Evolutionary conservation across 1,140 invertebrate genomes (phyloP), one percentile per base, ranked within the genome.

Genomic region (Drosophila punjabiensis): DNA sequence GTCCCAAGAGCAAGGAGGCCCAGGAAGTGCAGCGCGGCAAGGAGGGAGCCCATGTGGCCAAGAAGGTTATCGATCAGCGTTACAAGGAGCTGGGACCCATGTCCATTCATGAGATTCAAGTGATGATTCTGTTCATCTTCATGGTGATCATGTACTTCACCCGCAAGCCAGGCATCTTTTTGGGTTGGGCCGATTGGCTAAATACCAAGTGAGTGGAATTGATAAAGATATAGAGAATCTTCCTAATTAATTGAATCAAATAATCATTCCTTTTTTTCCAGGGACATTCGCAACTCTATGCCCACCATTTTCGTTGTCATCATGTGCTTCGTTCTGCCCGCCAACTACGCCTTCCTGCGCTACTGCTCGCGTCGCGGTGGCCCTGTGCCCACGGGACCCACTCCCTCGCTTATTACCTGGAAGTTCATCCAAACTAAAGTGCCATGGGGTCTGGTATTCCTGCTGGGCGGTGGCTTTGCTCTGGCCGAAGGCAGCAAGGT

Each of bases 121-220:
- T 98, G 1, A 95, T 97, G 33, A 74, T 95, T 13, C 94, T 98
- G 20, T 99, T 99, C 91, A 91, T 97, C 9, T 74, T 96, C 13
- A 95, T 98, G 7, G 96, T 98, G 4, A 71, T 97, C 50, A 94
- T 99, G 66, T 99, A 98, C 96, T 96, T 99, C 92, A 97, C 98
- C 92, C 95, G 98, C 48, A 96, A 96, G 55, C 98, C 98, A 0
- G 96, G 82, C 35, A 92, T 93, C 63, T 92, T 93, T 45, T 37
- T 50, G 5, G 92, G 92, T 2, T 93, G 92, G 92, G 92, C 85
- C 5, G 88, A 92, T 20, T 61, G 52, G 20, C 48, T 93, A 9
- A 47, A 76, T 5, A 20, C 67, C 37, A 74, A 68, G 89, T 92
- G 32, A 86, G 89, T 76, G n/a, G 7, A 32, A 18, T 33, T 20